phyloP scores from a whole-genome alignment of 1,140 invertebrate genomes.

The Tetranychus urticae region DNA sequence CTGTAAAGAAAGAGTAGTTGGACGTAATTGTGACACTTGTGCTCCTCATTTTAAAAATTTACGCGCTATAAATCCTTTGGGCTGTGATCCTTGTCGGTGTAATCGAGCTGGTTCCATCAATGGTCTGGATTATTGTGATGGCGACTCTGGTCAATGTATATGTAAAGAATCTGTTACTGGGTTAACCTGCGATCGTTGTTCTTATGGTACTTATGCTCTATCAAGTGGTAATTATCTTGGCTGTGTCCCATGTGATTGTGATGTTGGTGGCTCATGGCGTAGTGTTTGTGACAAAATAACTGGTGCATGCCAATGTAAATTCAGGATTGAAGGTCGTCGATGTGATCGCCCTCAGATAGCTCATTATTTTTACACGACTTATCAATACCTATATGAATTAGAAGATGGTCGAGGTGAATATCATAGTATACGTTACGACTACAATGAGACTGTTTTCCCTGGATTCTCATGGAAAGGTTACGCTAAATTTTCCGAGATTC shows the following conservation, averaged over 20 bases:
- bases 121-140: conserved; percentile 52
- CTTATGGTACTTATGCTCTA: conserved; percentile 59
- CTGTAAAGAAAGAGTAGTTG: conserved; percentile 78
- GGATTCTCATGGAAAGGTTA: conserved; percentile 91
- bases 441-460: conserved; percentile 55
- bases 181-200: conserved; percentile 49
- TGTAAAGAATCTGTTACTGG: conserved; percentile 55
- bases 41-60: conserved; percentile 86
- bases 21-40: conserved; percentile 81
- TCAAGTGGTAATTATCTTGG: conserved; percentile 57
- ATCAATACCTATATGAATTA: conserved; percentile 59
- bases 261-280: conserved; percentile 50
- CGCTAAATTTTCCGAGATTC: conserved; percentile 60
- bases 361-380: conserved; percentile 84
- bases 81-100: conserved; percentile 68
- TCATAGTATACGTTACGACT: conserved; percentile 56
- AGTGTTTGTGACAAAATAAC: conserved; percentile 33
- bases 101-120: conserved; percentile 60
- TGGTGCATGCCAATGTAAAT: conserved; percentile 69
- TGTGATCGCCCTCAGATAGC: conserved; percentile 61
- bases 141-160: conserved; percentile 53
- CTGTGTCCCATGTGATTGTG: conserved; percentile 74
- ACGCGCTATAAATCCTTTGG: conserved; percentile 53
- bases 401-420: conserved; percentile 63
- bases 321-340: conserved; percentile 54